Evolutionary conservation across 35 echinoderm and acorn worm genomes (phyloP).

Genomic region (Hemicentrotus pulcherrimus): DNA sequence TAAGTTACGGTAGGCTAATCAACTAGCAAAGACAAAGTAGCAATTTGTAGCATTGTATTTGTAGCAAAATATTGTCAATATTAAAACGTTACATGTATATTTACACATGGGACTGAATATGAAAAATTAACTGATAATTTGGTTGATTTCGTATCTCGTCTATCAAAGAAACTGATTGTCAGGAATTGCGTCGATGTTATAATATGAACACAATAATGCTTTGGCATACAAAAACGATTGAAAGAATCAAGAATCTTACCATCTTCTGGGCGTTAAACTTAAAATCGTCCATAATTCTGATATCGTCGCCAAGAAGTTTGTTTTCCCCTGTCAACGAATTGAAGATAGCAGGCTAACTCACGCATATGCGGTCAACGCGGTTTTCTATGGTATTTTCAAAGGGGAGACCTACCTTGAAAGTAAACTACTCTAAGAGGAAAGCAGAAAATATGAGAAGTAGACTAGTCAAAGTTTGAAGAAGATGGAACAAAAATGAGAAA

Average conservation of each 20-base stretch:
- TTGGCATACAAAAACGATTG: neutral
- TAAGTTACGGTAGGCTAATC: no score
- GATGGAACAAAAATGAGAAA: no score
- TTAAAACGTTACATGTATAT: neutral
- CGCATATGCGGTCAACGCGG: no score
- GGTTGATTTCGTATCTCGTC: neutral
- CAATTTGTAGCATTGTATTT: no score
- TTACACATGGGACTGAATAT: neutral
- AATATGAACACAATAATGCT: neutral
- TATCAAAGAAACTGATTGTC: neutral
- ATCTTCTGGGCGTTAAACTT: constrained; percentile 25
- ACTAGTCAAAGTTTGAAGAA: no score
- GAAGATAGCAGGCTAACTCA: neutral
- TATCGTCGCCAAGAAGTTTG: neutral
- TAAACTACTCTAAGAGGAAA: no score
- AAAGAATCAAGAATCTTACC: neutral
- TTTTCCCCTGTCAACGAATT: neutral
- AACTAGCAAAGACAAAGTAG: no score
- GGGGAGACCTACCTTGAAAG: no score
- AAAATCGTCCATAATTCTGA: constrained; percentile 23
- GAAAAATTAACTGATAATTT: neutral
- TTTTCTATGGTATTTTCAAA: no score
- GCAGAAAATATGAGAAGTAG: no score
- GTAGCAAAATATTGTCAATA: neutral
- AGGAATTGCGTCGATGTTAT: neutral